Conservation (phyloP, 2,888 invertebrate genomes). For the Cheilosia impressa region DNA sequence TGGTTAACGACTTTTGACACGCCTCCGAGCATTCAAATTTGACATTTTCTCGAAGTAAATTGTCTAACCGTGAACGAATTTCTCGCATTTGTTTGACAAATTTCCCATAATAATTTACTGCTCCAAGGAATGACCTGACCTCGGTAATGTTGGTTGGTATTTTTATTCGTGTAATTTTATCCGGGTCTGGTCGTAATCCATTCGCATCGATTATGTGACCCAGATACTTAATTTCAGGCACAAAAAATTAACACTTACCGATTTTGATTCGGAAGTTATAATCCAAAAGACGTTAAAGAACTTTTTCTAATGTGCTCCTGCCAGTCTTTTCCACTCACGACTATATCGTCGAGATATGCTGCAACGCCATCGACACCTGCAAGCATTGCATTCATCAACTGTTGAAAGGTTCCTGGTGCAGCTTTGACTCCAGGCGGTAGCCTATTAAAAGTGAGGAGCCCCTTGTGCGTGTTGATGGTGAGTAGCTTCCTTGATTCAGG, state of each 20-base stretch:
- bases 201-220: slow-evolving; percentile 26
- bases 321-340: slow-evolving; percentile 27
- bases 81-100: slow-evolving; percentile 33
- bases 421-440: slow-evolving; percentile 66
- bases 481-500: slow-evolving; percentile 67
- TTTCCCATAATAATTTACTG: slow-evolving; percentile 32
- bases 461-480: slow-evolving; percentile 67
- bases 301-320: not conserved
- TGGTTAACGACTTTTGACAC: slow-evolving; percentile 49
- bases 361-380: too few species aligned
- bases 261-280: slow-evolving; percentile 21
- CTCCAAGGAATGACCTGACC: slow-evolving; percentile 37
- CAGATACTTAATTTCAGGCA: slow-evolving; percentile 38
- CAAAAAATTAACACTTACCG: slow-evolving; percentile 28
- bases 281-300: slow-evolving; percentile 13
- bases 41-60: slow-evolving; percentile 21
- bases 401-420: slow-evolving; percentile 69
- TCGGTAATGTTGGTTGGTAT: slow-evolving; percentile 21
- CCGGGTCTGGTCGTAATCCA: slow-evolving; percentile 32
- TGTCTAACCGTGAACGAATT: slow-evolving; percentile 32
- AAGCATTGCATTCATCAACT: slow-evolving; percentile 63
- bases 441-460: slow-evolving; percentile 64
- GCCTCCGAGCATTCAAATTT: slow-evolving; percentile 40
- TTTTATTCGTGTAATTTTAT: slow-evolving; percentile 11
- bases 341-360: too few species aligned